Base-by-base conservation (phyloP, 2,888 invertebrate genomes). In the Drosophila crucigera region DNA sequence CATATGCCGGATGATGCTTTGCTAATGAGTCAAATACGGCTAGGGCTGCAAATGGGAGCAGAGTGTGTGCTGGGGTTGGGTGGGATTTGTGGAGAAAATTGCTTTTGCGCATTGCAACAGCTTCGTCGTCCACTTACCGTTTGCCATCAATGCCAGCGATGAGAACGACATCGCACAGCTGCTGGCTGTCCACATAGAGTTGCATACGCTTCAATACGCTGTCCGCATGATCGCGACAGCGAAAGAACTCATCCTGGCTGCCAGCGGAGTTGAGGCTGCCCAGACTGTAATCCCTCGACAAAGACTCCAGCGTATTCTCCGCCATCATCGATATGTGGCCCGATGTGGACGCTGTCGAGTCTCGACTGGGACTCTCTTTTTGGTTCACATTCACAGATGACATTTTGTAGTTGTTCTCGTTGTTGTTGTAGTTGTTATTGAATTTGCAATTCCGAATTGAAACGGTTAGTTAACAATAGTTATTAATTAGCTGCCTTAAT, bases 91-190 rank as follows among this genome's bases (percentile, higher is more conserved):
- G 19, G 1, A 28, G 35, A 47, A 62, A 66, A 58, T 68, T 54
- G 67, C 50, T 68, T 25, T 25, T 25, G 25, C 25, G 25, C 25
- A 25, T 25, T 25, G 25, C 25, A 25, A 25, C 25, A 25, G 25
- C 25, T 25, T 39, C 22, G 35, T 39, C 30, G 41, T 68, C 30
- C 61, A 82, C 90, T 91, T 91, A 95, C 95, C 95, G 95, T 93
- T 94, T 95, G 71, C 95, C 95, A 92, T 94, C 94, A 78, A 94
- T 94, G 92, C 96, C 97, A 73, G 97, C 97, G 84, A 98, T 95
- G 31, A 98, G 95, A 28, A 96, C 95, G 59, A 98, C 97, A 94
- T 98, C 98, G 92, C 97, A 98, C 62, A 98, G 94, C 93, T 97
- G 96, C 87, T 97, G 96, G 71, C 96, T 96, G 91, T 96, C 95